These are phyloP conservation scores for Nerophis lumbriciformis DNA, from an alignment of 2,113 vertebrate genomes.

Conservation along the genomic window DNA sequence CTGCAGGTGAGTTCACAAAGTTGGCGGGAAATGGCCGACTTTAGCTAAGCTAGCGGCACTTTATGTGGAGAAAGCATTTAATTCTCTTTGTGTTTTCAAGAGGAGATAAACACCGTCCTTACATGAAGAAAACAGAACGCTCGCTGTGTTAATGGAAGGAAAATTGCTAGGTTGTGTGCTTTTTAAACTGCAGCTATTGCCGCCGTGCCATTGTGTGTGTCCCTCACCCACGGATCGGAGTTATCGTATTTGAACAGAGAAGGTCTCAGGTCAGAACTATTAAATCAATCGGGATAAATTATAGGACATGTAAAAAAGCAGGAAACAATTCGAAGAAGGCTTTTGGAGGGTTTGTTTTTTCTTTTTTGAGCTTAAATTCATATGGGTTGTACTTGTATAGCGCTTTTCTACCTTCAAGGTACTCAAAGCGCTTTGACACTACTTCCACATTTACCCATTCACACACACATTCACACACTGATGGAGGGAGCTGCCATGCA, in stretches of 20 bases:
- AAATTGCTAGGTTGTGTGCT: not conserved
- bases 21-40: not conserved
- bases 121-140: slow-evolving; percentile 1
- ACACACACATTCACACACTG: too few relatives aligned
- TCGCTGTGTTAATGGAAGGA: not conserved
- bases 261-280: not conserved
- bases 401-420: too few relatives aligned
- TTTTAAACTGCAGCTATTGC: not conserved
- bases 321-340: too few relatives aligned
- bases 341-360: too few relatives aligned
- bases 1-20: slow-evolving; percentile 42
- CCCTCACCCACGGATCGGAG: not conserved
- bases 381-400: too few relatives aligned
- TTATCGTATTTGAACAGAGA: not conserved
- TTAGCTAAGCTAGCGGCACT: not conserved
- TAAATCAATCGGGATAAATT: not conserved
- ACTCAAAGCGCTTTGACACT: too few relatives aligned
- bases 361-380: too few relatives aligned
- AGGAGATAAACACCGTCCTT: not conserved
- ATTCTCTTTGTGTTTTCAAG: slow-evolving; percentile 2
- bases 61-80: not conserved
- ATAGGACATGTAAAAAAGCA: not conserved
- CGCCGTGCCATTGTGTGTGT: not conserved
- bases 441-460: too few relatives aligned
- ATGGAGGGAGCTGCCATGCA: too few relatives aligned